These are phyloP conservation scores for Hapalemur alaotrensis DNA, from an alignment of 2,797 vertebrate genomes.

Conservation along the genomic window DNA sequence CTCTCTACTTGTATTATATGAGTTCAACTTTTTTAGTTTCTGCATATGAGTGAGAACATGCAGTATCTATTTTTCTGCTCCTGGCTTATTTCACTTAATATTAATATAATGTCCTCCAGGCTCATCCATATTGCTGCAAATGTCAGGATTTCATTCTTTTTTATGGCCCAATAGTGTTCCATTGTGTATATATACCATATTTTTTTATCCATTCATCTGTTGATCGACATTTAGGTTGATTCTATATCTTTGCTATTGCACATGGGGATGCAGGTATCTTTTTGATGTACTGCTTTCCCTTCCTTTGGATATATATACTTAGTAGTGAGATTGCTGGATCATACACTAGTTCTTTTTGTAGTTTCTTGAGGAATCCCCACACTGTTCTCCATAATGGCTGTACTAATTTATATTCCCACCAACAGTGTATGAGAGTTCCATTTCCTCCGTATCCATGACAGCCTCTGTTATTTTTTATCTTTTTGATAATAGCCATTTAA, in stretches of 20 bases:
- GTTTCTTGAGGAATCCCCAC: neutral
- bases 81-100: neutral
- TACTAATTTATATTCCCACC: neutral
- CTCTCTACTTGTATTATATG: neutral
- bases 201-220: neutral
- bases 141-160: neutral
- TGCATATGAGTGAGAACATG: neutral
- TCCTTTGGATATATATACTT: neutral
- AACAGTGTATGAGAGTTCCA: neutral
- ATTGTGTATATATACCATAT: neutral
- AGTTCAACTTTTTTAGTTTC: neutral
- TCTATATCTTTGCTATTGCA: neutral
- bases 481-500: neutral
- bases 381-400: neutral
- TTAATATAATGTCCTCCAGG: neutral
- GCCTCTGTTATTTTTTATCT: neutral
- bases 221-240: neutral
- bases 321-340: neutral
- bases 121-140: neutral
- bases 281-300: neutral
- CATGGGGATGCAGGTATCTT: neutral
- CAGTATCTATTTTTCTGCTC: neutral
- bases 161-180: neutral
- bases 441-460: neutral
- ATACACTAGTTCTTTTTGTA: neutral